These are phyloP conservation scores for Caerostris darwini DNA, from an alignment of 1,140 invertebrate genomes.

Conservation along the genomic window DNA sequence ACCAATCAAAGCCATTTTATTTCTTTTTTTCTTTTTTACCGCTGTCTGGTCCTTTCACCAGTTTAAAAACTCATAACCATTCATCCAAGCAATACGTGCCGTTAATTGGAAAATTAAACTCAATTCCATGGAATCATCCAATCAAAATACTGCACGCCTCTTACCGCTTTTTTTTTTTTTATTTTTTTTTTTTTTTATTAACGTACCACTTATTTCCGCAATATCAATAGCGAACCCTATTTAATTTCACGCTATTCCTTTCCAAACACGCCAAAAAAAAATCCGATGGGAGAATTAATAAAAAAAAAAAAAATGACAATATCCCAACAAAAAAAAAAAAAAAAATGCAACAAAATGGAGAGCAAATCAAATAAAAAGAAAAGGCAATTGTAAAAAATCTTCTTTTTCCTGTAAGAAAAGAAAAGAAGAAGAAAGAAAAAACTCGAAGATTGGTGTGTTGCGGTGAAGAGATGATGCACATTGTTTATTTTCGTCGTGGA, in stretches of 20 bases:
- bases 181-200: no score
- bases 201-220: no score
- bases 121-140: background rate
- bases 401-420: background rate
- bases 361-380: background rate
- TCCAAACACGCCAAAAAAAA: background rate
- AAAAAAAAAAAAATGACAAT: background rate
- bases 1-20: no score
- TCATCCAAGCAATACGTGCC: background rate
- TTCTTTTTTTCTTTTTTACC: background rate
- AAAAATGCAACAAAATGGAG: background rate
- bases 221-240: background rate
- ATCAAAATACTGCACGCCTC: background rate
- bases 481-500: slow-evolving; percentile 48
- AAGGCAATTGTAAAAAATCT: slow-evolving; percentile 15
- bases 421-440: background rate
- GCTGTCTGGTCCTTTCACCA: background rate
- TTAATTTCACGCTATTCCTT: slow-evolving; percentile 1
- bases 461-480: background rate
- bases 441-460: background rate
- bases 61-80: background rate
- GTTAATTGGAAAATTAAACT: slow-evolving; percentile 18
- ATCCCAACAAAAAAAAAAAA: background rate
- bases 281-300: background rate
- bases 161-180: background rate